phyloP scores from a whole-genome alignment of 2,888 invertebrate genomes.

The Deladenus siricidicola region DNA sequence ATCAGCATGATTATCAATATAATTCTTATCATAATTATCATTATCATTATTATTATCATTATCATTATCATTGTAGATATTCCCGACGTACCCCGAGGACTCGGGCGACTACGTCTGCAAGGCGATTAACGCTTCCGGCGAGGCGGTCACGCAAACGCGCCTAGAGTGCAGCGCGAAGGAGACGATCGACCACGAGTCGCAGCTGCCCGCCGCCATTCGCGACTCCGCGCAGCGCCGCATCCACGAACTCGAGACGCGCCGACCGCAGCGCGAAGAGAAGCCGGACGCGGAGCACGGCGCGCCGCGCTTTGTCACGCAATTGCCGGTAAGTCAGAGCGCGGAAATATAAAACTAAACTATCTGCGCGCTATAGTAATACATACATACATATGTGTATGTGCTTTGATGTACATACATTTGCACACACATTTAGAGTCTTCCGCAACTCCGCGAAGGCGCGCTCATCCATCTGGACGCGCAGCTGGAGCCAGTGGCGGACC shows the following conservation, averaged over 20 bases:
- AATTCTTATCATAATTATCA: too few species aligned
- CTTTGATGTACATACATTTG: too few species aligned
- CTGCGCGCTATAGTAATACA: too few species aligned
- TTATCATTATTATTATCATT: too few species aligned
- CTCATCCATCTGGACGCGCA: conserved; percentile 91
- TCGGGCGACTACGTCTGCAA: conserved; percentile 36
- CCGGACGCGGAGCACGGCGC: conserved; percentile 67
- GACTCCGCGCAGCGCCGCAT: conserved; percentile 61
- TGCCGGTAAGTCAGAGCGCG: conserved; percentile 72
- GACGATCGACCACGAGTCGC: conserved; percentile 71
- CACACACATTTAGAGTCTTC: conserved; percentile 59
- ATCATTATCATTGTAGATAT: too few species aligned
- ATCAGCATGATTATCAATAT: too few species aligned
- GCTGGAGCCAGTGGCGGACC: conserved; percentile 85
- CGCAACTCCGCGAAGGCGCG: conserved; percentile 83
- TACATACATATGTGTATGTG: too few species aligned
- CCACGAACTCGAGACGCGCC: conserved; percentile 48
- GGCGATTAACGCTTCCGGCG: conserved; percentile 52
- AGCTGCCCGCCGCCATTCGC: conserved; percentile 82
- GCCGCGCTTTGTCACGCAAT: conserved; percentile 81
- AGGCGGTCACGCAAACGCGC: conserved; percentile 78
- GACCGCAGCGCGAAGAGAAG: conserved; percentile 31
- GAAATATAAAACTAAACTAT: too few species aligned
- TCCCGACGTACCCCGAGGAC: too few species aligned
- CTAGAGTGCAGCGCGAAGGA: conserved; percentile 75